Percentiles rank a stretch among this genome's conserved stretches.
Conservation (phyloP, 2,888 invertebrate species). For the Cerceris rybyensis region DNA sequence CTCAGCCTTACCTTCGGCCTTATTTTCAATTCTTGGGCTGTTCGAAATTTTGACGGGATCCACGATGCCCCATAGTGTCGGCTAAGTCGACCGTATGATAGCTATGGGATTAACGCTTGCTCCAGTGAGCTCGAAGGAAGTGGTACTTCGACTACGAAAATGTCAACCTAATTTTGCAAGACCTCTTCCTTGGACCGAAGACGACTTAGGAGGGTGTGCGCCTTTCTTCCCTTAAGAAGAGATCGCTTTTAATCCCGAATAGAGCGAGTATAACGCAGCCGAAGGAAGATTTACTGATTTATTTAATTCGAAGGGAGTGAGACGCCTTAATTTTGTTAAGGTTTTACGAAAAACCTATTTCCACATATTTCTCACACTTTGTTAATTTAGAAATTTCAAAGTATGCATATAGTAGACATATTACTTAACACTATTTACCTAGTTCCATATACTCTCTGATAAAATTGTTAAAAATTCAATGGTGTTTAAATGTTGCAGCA, state of each 20-base stretch:
- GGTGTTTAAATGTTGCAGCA: background rate
- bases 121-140: constrained; percentile 61
- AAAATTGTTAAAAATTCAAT: background rate
- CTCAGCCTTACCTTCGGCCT: constrained; percentile 61
- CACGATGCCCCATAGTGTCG: constrained; percentile 65
- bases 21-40: constrained; percentile 71
- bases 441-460: background rate
- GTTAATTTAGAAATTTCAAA: background rate
- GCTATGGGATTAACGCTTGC: constrained; percentile 75
- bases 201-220: constrained; percentile 39
- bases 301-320: background rate
- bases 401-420: background rate
- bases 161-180: constrained; percentile 79
- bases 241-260: constrained; percentile 20
- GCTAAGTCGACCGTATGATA: constrained; percentile 77
- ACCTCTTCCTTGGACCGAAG: constrained; percentile 57
- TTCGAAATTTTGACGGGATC: constrained; percentile 53
- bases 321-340: too few species aligned
- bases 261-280: background rate
- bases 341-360: too few species aligned
- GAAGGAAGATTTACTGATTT: constrained; percentile 8
- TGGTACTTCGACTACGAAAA: constrained; percentile 70
- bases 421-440: background rate
- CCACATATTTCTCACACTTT: too few species aligned
- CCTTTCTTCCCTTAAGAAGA: constrained; percentile 16